Evolutionary conservation across 1,140 invertebrate species (phyloP), one percentile per base, ranked within the genome.

Genomic region (Pseudachorutes palmiensis): DNA sequence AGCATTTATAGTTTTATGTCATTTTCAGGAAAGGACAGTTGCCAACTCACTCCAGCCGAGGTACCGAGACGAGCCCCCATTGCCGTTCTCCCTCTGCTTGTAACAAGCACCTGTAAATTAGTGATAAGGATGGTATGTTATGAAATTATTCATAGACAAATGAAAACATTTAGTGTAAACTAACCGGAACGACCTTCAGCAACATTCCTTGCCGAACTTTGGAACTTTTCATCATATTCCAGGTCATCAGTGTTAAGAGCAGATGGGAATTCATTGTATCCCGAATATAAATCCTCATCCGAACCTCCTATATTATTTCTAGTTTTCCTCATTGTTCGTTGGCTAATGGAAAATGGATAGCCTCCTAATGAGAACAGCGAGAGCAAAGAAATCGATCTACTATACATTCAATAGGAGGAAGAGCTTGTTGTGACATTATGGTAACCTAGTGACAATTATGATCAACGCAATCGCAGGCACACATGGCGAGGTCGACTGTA

Each of bases 251-350:
- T 85, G 71, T 83, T 84, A 30, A 87, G 78, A 5, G 79, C 80
- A 12, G 84, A 82, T 71, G 85, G 81, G 72, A 84, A 86, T 67
- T 87, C 85, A 79, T 87, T 85, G 73, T 85, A 88, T 30, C 86
- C 86, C 36, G 80, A 79, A 77, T 88, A 88, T 58, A 87, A 76
- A 75, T 87, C 85, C 69, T 86, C 84, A 49, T 78, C 77, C 12
- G 61, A 9, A 24, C n/a, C 33, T 14, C 3, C 14, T n/a, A n/a
- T n/a, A 63, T 12, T 12, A 63, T 55, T 55, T 24, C 51, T 55
- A 26, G 12, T 16, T 55, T 26, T 14, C 24, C 51, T 55, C 51
- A 55, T 55, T 55, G 9, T 41, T 41, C 19, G 36, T n/a, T n/a
- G n/a, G n/a, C n/a, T n/a, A n/a, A n/a, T n/a, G n/a, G n/a, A n/a